Evolutionary conservation across 2,113 vertebrate species (phyloP), one percentile per base, ranked within the genome.

Genomic region (Cheilinus undulatus): DNA sequence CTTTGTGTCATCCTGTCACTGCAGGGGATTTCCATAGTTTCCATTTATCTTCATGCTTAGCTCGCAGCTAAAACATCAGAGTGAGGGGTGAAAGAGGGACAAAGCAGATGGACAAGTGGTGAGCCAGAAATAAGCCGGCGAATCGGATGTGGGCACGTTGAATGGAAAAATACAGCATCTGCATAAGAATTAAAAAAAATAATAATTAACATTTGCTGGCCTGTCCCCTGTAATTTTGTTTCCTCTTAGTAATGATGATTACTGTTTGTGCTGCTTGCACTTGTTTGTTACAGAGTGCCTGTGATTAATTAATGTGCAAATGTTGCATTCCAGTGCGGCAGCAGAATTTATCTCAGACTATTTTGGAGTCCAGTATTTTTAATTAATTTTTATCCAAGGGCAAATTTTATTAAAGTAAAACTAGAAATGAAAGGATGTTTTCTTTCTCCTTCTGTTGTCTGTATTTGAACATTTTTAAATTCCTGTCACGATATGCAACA

Each of bases 301-400:
- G 13, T 60, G 30, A 61, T 69, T 78, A 80, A 83, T 63, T 64
- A 50, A 42, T 57, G 30, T 71, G 57, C 20, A 77, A 50, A 78
- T 56, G 38, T 7, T 60, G 23, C 12, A 22, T n/a, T 46, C 27
- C 45, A 26, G 17, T 69, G 34, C 42, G 50, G 70, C 9, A 27
- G 19, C 46, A 66, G 46, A 27, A 45, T 38, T 36, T 3, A 36
- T 36, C 7, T 20, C 43, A 22, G 22, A 60, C 54, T 36, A 46
- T 43, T 46, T 12, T 24, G 45, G 4, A 66, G 56, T 52, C 3
- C 23, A 30, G 19, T 78, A 17, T 5, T 63, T 22, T 7, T 22
- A 62, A 8, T 46, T 2, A 51, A 19, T 23, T 73, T 52, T n/a
- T 9, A 48, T 32, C 28, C 40, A 38, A 43, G 23, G 32, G 23